A percentile compares a stretch with the other conserved stretches of the same genome.
Conservation (phyloP, 2,888 invertebrate species). For the Dione juno region DNA sequence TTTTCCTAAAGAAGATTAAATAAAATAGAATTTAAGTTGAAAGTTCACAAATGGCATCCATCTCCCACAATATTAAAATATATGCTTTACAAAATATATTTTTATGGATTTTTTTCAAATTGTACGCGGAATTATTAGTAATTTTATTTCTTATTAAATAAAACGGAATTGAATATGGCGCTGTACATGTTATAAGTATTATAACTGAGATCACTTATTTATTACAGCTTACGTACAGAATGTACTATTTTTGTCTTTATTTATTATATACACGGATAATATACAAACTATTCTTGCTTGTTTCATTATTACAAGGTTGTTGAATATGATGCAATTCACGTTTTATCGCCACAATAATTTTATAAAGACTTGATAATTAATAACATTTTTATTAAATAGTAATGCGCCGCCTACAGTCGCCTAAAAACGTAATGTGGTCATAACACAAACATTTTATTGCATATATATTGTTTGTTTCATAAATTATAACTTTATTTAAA, state of each 20-base stretch:
- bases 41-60: too few species aligned
- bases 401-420: too few species aligned
- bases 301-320: slow-evolving; percentile 3
- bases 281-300: background rate
- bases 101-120: background rate
- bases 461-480: too few species aligned
- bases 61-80: background rate
- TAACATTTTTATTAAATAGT: too few species aligned
- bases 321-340: background rate
- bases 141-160: background rate
- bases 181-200: background rate
- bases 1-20: slow-evolving; percentile 1
- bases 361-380: background rate
- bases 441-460: too few species aligned
- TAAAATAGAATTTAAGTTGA: slow-evolving; percentile 19
- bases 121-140: too few species aligned
- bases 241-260: slow-evolving; percentile 7
- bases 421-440: too few species aligned
- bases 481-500: too few species aligned
- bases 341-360: background rate
- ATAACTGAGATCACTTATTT: background rate
- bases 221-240: slow-evolving; percentile 1
- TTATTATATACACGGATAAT: slow-evolving; percentile 1
- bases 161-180: too few species aligned
- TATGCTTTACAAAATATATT: background rate